Evolutionary conservation across 2,113 vertebrate genomes (phyloP).

Genomic region (Aptenodytes patagonicus): DNA sequence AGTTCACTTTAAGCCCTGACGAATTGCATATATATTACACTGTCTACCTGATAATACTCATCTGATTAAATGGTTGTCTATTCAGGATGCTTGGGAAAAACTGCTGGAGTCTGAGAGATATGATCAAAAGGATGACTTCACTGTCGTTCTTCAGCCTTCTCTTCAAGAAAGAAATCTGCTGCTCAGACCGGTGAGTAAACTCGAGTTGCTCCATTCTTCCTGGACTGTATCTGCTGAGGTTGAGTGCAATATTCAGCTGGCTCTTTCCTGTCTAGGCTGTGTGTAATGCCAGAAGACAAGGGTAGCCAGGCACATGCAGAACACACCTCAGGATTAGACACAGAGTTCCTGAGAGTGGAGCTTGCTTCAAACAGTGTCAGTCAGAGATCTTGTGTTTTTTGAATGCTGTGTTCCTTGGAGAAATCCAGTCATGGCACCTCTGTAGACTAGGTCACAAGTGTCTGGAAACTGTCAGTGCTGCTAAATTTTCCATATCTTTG

Average conservation of each 20-base stretch:
- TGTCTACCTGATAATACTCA: neutral
- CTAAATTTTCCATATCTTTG: neutral
- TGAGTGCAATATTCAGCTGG: neutral
- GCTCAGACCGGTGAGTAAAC: constrained; percentile 57
- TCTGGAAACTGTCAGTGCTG: neutral
- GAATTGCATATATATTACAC: neutral
- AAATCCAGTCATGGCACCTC: neutral
- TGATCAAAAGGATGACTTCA: constrained; percentile 77
- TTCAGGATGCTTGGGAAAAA: constrained; percentile 75
- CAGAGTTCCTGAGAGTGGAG: neutral
- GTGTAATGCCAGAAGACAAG: neutral
- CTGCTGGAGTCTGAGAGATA: constrained; percentile 79
- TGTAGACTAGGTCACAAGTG: neutral
- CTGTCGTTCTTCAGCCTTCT: constrained; percentile 84
- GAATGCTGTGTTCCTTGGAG: neutral
- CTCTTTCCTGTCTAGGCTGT: neutral
- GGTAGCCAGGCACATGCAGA: neutral
- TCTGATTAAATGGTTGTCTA: neutral
- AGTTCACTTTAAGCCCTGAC: neutral
- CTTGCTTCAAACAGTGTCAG: neutral
- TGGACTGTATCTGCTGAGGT: neutral
- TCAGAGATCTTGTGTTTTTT: neutral
- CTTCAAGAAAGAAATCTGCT: constrained; percentile 66
- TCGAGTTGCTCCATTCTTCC: neutral
- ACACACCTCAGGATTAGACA: neutral